Evolutionary conservation across 2,888 invertebrate genomes (phyloP), one percentile per base, ranked within the genome.

Genomic region (Drosophila prostipennis): DNA sequence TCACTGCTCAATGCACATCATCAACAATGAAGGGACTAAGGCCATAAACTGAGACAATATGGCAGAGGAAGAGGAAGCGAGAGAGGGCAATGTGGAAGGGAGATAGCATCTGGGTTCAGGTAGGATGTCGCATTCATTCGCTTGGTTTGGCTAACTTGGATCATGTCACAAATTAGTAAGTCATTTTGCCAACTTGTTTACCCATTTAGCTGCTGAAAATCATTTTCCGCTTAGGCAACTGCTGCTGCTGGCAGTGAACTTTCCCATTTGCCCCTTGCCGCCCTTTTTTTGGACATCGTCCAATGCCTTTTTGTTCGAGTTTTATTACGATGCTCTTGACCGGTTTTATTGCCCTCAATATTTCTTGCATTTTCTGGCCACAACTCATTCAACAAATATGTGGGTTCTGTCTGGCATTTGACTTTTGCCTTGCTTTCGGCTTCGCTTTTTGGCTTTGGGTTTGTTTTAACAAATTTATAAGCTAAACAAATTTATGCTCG

Each of bases 101-200:
- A 39, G 65, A 65, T 65, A 29, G 53, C 42, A 65, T 54, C 65
- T 54, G 36, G 65, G 53, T 19, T 46, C 64, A 65, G 67, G 67
- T 67, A 67, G 65, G 46, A 39, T 39, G 63, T 45, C 6, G 69
- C 56, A 56, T 79, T 76, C 55, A 71, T 80, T 36, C 55, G 65
- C 71, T 63, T 77, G 72, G 69, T 52, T 78, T 58, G 76, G 67
- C 74, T 87, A 87, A 80, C 74, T 79, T 79, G 85, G 65, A 87
- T 84, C 87, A 77, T 80, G 77, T 79, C 85, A 67, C 85, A 84
- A 84, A 84, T 84, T 87, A 84, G 85, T 85, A 79, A 82, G 82
- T 85, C 82, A 85, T 72, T 72, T 67, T 53, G 71, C 57, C 52
- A 49, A 36, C 56, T 61, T 48, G 51, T 63, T 51, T 57, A 29